Evolutionary conservation across 2,888 invertebrate genomes (phyloP).

Genomic region (Schizaphis graminum): DNA sequence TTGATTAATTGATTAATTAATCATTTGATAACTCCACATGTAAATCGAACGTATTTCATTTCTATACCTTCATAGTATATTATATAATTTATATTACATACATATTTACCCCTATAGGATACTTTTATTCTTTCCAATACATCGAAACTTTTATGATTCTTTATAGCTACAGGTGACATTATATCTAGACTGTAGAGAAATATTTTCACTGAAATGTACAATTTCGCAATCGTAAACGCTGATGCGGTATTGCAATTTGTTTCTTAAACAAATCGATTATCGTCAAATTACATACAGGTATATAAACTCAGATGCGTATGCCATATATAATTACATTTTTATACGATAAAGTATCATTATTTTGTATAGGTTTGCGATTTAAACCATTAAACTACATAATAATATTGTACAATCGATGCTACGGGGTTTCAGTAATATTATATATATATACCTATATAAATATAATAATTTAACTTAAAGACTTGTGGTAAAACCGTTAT

Average conservation of each 20-base stretch:
- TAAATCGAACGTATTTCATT: not conserved
- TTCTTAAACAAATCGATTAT: not conserved
- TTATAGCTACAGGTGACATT: not conserved
- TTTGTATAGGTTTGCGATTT: not conserved
- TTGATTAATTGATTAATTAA: not conserved
- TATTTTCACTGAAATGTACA: not conserved
- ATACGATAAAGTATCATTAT: not conserved
- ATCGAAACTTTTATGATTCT: not conserved
- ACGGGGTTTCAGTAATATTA: not conserved
- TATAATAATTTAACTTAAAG: not conserved
- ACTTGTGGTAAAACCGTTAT: not conserved
- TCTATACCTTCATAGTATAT: not conserved
- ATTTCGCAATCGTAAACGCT: not conserved
- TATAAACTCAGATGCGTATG: not conserved
- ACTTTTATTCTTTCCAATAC: not conserved
- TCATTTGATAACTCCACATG: not conserved
- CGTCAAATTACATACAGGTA: not conserved
- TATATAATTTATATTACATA: not conserved
- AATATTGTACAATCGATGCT: not conserved
- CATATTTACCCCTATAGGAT: not conserved
- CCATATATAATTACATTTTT: not conserved
- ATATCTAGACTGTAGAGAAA: not conserved
- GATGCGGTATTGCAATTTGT: not conserved
- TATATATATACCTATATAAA: not conserved
- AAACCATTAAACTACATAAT: constrained; percentile 14